A percentile compares a stretch with the other conserved stretches of the same genome.
Conservation (phyloP, 1,140 invertebrate genomes). For the Tribolium madens region DNA sequence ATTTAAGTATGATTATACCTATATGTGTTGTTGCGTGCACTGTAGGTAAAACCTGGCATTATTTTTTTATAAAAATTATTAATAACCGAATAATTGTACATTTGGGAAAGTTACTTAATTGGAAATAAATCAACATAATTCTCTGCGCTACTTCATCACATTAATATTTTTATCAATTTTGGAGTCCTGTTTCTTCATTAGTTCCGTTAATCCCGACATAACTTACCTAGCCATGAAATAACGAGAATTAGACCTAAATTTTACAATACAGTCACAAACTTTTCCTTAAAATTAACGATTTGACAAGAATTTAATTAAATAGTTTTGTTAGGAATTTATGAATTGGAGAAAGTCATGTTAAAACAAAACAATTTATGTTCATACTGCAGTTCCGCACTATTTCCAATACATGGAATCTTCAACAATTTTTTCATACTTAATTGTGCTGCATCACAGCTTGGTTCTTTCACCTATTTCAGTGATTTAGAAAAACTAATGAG, state of each 20-base stretch:
- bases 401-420: neutral
- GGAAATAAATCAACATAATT: constrained; percentile 21
- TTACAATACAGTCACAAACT: neutral
- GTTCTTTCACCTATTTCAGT: neutral
- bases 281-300: neutral
- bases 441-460: no score
- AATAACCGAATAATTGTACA: neutral
- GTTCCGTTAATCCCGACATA: neutral
- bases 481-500: neutral
- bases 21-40: neutral
- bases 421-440: neutral
- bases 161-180: constrained; percentile 7
- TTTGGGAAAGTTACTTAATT: constrained; percentile 24
- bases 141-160: neutral
- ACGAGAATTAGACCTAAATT: neutral
- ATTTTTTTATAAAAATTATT: constrained; percentile 8
- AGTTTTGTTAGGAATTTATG: neutral
- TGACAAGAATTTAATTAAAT: neutral
- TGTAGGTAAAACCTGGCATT: neutral
- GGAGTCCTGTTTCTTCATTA: neutral
- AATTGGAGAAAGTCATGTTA: constrained; percentile 5
- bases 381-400: constrained; percentile 11
- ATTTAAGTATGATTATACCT: neutral
- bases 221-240: neutral
- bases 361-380: neutral